These are phyloP conservation scores for Notiomystis cincta DNA, from an alignment of 2,113 vertebrate genomes.

Conservation along the genomic window DNA sequence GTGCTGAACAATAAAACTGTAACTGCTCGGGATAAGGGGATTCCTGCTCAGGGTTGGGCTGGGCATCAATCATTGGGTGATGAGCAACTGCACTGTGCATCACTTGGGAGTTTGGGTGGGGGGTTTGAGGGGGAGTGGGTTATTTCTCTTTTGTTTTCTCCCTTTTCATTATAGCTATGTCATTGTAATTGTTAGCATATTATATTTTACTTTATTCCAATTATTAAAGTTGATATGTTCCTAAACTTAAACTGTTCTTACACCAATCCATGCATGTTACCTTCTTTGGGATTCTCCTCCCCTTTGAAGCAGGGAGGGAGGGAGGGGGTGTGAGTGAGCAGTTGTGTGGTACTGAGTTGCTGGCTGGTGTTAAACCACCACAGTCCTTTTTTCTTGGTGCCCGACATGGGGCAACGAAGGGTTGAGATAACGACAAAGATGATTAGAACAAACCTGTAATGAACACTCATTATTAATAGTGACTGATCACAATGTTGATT, in stretches of 20 bases:
- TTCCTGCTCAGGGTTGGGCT: not conserved
- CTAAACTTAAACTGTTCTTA: not conserved
- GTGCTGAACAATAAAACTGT: not conserved
- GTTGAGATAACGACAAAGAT: not conserved
- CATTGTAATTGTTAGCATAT: not conserved
- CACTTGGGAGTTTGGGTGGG: not conserved
- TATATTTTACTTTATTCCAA: not conserved
- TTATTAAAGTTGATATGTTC: not conserved
- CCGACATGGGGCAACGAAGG: not conserved
- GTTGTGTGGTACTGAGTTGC: not conserved
- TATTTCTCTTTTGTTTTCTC: not conserved
- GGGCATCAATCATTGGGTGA: no score
- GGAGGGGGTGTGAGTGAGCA: not conserved
- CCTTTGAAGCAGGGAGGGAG: not conserved
- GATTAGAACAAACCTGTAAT: not conserved
- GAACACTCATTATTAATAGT: not conserved
- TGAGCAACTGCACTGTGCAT: not conserved
- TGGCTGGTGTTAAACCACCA: not conserved
- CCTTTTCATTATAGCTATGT: not conserved
- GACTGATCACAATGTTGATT: not conserved
- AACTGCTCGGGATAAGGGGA: not conserved
- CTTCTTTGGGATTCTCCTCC: not conserved
- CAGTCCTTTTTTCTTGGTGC: not conserved
- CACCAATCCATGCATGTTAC: not conserved
- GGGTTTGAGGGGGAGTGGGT: not conserved